These are phyloP conservation scores for Mus minutoides DNA, from an alignment of 2,797 vertebrate genomes.

Conservation along the genomic window DNA sequence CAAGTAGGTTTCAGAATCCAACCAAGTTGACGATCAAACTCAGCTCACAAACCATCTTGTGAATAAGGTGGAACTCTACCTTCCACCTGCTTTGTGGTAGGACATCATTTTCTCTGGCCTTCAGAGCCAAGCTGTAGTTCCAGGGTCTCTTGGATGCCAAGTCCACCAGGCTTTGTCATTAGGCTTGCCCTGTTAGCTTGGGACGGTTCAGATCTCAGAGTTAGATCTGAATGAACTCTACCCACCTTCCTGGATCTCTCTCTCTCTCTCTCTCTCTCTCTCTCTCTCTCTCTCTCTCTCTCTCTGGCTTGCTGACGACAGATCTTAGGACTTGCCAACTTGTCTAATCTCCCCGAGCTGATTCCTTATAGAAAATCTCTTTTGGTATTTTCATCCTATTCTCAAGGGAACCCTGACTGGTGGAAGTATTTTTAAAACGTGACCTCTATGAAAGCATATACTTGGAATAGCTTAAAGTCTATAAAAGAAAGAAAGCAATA, in stretches of 20 bases:
- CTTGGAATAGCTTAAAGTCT: neutral
- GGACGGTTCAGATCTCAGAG: neutral
- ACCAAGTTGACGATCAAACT: neutral
- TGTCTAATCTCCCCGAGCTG: neutral
- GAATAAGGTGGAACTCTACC: neutral
- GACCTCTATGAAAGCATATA: neutral
- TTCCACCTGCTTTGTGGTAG: neutral
- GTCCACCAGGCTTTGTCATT: no score
- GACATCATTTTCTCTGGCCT: neutral
- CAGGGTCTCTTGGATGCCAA: neutral
- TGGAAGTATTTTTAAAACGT: slow-evolving; percentile 33
- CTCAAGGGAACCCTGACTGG: neutral
- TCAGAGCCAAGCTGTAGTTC: neutral
- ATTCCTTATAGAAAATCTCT: neutral
- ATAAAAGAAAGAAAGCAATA: slow-evolving; percentile 48
- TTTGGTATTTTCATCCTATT: neutral
- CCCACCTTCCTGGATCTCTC: neutral
- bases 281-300: no score
- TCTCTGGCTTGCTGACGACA: neutral
- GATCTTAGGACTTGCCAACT: neutral
- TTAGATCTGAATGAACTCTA: neutral
- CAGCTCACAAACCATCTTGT: no score
- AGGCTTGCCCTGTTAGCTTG: neutral
- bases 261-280: no score
- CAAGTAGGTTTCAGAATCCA: neutral